Evolutionary conservation across 2,113 vertebrate species (phyloP), one percentile per base, ranked within the genome.

Genomic region (Anarhynchus alexandrinus): DNA sequence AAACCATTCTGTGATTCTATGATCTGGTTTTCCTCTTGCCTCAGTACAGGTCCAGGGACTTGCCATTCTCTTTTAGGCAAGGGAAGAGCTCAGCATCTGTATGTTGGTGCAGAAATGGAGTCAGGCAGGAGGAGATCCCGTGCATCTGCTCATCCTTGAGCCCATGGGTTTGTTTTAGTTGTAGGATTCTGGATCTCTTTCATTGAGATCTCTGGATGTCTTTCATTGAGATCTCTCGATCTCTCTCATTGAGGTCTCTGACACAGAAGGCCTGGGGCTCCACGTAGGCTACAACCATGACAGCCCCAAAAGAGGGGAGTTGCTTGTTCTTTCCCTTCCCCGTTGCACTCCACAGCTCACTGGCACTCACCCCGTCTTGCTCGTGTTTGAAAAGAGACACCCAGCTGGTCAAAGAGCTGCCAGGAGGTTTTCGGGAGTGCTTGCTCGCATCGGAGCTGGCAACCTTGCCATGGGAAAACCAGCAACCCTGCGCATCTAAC

Each of bases 401-500:
- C 9, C 21, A 21, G 71, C 59, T 26, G 32, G 30, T 65, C 38
- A 36, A 45, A 61, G 43, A 43, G 38, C 22, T 67, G 36, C 54
- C 23, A 9, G 64, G 36, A 32, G 32, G 5, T 42, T 43, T 23
- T 30, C 8, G 36, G 73, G 36, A 85, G 26, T 0, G 2, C 15
- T 54, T 10, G 12, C 49, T 71, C 65, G 27, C 16, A 30, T 7
- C 30, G 49, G 57, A 78, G 51, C 65, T 43, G 42, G 26, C 5
- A 1, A 13, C 57, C 51, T 47, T 25, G 40, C 15, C 2, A 1
- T 0, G 1, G 30, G 45, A 54, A 55, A 76, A 34, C 11, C 61
- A 43, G 38, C 52, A 30, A 49, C 12, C 6, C 54, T 18, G 17
- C 1, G 0, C 12, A 3, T 55, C 47, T 34, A 5, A 12, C 5